Conservation (phyloP, 2,797 vertebrate species). For the Myiotriccus ornatus region DNA sequence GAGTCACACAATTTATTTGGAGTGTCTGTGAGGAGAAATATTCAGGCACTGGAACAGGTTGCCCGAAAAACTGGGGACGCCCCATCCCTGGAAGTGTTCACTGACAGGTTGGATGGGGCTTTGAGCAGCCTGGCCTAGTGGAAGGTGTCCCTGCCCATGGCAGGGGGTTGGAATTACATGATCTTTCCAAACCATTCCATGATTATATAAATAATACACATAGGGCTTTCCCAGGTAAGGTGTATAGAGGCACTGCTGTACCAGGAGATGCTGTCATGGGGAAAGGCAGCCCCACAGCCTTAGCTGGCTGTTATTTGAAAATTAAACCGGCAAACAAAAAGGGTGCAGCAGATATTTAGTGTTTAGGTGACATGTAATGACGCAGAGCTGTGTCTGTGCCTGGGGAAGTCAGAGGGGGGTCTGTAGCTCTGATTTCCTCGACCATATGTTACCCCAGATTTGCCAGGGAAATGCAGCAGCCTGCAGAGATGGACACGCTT, state of each 20-base stretch:
- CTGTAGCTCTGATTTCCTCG: neutral
- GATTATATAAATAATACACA: neutral
- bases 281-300: neutral
- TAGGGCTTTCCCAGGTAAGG: neutral
- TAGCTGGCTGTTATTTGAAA: neutral
- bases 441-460: neutral
- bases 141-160: neutral
- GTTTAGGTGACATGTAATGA: neutral
- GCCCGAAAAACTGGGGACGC: neutral
- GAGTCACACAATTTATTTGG: neutral
- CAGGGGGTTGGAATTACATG: neutral
- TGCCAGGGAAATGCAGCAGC: neutral
- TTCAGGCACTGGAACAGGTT: neutral
- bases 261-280: neutral
- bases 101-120: neutral
- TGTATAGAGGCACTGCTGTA: fast-evolving
- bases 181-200: neutral
- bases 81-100: neutral
- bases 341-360: neutral
- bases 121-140: neutral
- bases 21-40: neutral
- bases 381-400: neutral
- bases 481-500: neutral
- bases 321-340: neutral
- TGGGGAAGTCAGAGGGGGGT: neutral